Evolutionary conservation across 2,888 invertebrate genomes (phyloP).

Genomic region (Candidula unifasciata): DNA sequence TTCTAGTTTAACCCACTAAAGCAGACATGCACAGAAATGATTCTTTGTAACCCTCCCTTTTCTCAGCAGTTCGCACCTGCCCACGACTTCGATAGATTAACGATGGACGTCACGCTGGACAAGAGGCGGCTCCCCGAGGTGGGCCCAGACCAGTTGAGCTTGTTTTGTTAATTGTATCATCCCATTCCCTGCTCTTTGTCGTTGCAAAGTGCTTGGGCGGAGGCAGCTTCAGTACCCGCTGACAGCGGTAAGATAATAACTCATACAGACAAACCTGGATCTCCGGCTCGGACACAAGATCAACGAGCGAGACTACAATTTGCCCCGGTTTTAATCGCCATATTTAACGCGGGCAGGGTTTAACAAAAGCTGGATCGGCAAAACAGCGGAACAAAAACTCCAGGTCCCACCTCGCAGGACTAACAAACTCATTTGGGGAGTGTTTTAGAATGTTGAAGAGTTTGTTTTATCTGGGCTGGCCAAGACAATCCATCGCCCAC

Average conservation of each 20-base stretch:
- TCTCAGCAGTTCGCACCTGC: constrained; percentile 21
- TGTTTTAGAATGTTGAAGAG: neutral
- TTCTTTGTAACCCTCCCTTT: neutral
- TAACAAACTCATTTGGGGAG: constrained; percentile 38
- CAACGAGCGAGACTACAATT: neutral
- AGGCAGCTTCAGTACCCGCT: neutral
- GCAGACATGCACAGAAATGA: neutral
- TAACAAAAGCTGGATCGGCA: neutral
- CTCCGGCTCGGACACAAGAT: neutral
- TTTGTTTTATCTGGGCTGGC: constrained; percentile 32
- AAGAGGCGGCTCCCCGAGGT: constrained; percentile 10
- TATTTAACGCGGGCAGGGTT: neutral
- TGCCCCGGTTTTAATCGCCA: constrained; percentile 20
- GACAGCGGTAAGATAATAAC: constrained; percentile 25
- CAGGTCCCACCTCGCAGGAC: neutral
- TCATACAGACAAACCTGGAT: neutral
- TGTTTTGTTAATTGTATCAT: constrained; percentile 48
- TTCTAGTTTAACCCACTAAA: neutral
- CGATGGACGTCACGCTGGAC: neutral
- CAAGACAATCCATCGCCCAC: constrained; percentile 24
- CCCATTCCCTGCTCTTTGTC: constrained; percentile 37
- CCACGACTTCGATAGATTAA: neutral
- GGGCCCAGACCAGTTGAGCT: neutral
- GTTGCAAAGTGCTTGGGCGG: constrained; percentile 41
- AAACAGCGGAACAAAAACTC: constrained; percentile 3